A percentile compares a stretch with the other conserved stretches of the same genome.
These are phyloP conservation scores for Microtus montanus DNA, from an alignment of 2,113 vertebrate species.

Conservation along the genomic window DNA sequence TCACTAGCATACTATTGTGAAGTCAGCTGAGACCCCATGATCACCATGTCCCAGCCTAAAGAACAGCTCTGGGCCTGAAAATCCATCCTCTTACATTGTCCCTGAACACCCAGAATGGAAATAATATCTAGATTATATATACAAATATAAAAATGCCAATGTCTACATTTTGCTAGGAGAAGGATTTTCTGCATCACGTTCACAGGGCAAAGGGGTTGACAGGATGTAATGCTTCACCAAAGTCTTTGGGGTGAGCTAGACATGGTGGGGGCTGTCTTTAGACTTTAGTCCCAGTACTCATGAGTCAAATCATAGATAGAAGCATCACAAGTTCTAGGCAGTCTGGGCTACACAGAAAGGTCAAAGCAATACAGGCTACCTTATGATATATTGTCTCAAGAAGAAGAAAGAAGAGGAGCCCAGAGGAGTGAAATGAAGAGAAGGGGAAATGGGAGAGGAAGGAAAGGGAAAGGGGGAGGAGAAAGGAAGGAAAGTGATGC, in stretches of 20 bases:
- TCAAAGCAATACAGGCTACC: not conserved
- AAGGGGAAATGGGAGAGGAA: accelerated
- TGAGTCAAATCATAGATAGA: too few species aligned
- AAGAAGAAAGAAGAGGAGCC: not conserved
- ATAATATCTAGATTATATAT: not conserved
- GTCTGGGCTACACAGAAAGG: not conserved
- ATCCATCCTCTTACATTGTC: not conserved
- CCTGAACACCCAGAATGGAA: not conserved
- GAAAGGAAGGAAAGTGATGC: not conserved
- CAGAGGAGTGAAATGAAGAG: not conserved
- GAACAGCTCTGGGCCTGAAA: not conserved
- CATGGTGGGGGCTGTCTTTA: not conserved
- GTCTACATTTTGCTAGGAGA: not conserved
- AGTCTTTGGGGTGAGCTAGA: not conserved
- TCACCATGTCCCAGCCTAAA: not conserved
- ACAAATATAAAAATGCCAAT: not conserved
- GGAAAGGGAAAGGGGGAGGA: not conserved
- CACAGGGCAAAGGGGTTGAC: not conserved
- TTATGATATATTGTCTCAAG: not conserved
- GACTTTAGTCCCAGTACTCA: not conserved
- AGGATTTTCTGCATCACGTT: not conserved
- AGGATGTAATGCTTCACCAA: not conserved
- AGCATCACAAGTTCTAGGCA: not conserved
- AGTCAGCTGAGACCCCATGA: not conserved
- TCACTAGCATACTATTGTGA: not conserved